Percentiles rank a stretch among this genome's conserved stretches.
phyloP scores from a whole-genome alignment of 2,797 vertebrate species.

The Jordanella pulchra region DNA sequence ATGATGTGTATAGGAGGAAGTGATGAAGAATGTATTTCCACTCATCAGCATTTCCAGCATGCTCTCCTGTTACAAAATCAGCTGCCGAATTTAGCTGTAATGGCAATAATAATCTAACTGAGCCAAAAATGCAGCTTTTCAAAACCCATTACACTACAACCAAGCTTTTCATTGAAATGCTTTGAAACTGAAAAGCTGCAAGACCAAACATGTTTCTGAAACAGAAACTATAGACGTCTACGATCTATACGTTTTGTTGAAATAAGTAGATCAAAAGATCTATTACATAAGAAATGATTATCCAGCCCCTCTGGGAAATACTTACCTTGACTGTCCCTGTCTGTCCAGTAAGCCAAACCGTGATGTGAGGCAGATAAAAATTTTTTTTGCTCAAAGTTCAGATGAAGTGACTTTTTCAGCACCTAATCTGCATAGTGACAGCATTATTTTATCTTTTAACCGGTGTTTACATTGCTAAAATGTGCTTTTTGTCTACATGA shows the following conservation, averaged over 20 bases:
- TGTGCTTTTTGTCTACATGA: no score
- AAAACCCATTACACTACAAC: constrained; percentile 15
- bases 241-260: not conserved
- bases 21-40: constrained; percentile 40
- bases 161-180: not conserved
- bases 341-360: no score
- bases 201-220: constrained; percentile 22
- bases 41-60: constrained; percentile 42
- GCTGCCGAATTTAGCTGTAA: constrained; percentile 9
- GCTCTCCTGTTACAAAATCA: constrained; percentile 27
- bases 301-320: no score
- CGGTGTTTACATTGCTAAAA: no score
- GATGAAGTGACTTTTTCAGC: no score
- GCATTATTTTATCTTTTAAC: no score
- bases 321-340: no score
- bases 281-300: no score
- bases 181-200: constrained; percentile 6
- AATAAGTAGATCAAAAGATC: not conserved
- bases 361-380: no score
- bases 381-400: no score
- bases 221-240: constrained; percentile 13
- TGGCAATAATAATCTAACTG: not conserved
- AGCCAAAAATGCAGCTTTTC: not conserved
- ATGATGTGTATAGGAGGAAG: constrained; percentile 53
- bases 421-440: no score